Conservation (phyloP, 2,888 invertebrate genomes). For the Neoaliturus tenellus region DNA sequence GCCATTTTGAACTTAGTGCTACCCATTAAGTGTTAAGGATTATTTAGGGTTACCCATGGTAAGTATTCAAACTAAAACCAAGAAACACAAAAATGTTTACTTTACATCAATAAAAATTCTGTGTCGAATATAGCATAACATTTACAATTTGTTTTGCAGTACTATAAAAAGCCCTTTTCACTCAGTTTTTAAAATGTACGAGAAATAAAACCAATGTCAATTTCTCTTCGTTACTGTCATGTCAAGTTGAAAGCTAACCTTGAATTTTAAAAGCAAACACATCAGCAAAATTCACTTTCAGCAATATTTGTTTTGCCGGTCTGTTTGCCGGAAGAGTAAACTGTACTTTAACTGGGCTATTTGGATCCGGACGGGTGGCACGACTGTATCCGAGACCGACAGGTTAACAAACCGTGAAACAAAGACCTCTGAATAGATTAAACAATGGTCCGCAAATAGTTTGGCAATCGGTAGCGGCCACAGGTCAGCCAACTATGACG, state of each 20-base stretch:
- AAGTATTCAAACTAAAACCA: too few species aligned
- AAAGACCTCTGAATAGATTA: slow-evolving; percentile 26
- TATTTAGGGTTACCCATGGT: too few species aligned
- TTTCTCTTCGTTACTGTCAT: background rate
- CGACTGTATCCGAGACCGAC: slow-evolving; percentile 16
- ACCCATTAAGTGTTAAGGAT: too few species aligned
- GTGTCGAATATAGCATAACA: too few species aligned
- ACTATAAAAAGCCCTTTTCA: too few species aligned
- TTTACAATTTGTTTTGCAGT: too few species aligned
- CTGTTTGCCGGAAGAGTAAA: slow-evolving; percentile 11
- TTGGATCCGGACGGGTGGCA: background rate
- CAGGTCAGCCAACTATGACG: background rate
- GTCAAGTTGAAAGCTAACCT: background rate
- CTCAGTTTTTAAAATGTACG: too few species aligned
- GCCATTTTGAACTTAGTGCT: too few species aligned
- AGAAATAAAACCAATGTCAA: too few species aligned
- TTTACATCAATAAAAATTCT: too few species aligned
- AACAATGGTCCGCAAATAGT: slow-evolving; percentile 16
- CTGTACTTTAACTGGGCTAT: background rate
- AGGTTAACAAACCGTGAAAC: slow-evolving; percentile 21
- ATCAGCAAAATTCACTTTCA: background rate
- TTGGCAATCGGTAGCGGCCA: background rate
- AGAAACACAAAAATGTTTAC: too few species aligned
- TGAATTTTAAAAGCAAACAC: background rate
- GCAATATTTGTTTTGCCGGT: background rate